phyloP scores from a whole-genome alignment of 2,113 vertebrate genomes.

The Macrotus californicus region DNA sequence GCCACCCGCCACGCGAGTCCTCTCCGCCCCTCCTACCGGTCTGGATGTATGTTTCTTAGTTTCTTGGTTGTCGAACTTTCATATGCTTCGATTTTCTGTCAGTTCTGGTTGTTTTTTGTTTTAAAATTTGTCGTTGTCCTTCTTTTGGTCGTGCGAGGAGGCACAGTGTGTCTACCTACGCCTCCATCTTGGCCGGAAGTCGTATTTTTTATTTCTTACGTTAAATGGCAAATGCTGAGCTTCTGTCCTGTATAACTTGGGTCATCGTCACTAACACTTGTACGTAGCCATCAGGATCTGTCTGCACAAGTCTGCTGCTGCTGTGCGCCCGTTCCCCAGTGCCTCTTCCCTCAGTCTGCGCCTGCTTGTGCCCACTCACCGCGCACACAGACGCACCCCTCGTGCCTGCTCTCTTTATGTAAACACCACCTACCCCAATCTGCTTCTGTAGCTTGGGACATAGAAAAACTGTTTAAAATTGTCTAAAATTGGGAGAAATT shows the following conservation, averaged over 20 bases:
- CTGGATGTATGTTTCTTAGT: no score
- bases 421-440: not conserved
- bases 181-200: no score
- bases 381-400: not conserved
- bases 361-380: not conserved
- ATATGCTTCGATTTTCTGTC: no score
- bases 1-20: no score
- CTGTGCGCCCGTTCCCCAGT: fast-evolving
- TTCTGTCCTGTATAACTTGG: not conserved
- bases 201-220: not conserved
- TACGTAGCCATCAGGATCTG: not conserved
- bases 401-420: not conserved
- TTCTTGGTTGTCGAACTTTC: no score
- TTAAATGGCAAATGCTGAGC: not conserved
- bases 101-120: no score
- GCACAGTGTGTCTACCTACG: no score
- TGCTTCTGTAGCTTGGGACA: not conserved
- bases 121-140: no score
- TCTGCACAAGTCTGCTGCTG: not conserved
- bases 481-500: slow-evolving; percentile 2
- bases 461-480: not conserved
- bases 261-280: not conserved
- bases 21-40: no score
- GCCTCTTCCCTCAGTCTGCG: not conserved
- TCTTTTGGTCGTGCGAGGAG: no score